phyloP scores from a whole-genome alignment of 2,797 vertebrate genomes.

The Anguilla pacifica region DNA sequence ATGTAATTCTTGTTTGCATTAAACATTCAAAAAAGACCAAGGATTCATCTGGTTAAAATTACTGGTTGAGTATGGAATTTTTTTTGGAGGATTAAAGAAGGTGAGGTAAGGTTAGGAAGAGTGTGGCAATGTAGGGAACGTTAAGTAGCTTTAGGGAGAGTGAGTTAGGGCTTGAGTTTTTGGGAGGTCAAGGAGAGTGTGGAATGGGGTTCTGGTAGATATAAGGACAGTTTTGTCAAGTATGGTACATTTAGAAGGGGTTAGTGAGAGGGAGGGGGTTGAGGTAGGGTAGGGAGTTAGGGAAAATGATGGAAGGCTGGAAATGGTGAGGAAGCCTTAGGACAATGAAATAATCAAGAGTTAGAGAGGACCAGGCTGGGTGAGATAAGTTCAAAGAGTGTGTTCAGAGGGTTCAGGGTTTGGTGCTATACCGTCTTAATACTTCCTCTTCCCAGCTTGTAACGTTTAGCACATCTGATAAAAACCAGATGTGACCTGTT shows the following conservation, averaged over 20 bases:
- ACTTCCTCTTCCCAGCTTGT: slow-evolving; percentile 14
- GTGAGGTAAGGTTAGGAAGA: neutral
- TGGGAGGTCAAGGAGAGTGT: neutral
- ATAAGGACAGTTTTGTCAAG: too few relatives aligned
- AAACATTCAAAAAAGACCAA: neutral
- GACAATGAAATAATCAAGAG: neutral
- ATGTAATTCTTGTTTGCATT: neutral
- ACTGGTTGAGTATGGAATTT: neutral
- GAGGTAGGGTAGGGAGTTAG: too few relatives aligned
- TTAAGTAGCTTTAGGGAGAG: neutral
- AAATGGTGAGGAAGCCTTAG: neutral
- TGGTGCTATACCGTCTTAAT: slow-evolving; percentile 62
- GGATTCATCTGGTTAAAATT: slow-evolving; percentile 18
- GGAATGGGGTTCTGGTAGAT: neutral
- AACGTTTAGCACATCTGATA: slow-evolving; percentile 51
- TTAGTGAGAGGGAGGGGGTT: too few relatives aligned
- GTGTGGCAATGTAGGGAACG: neutral
- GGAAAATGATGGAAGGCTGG: too few relatives aligned
- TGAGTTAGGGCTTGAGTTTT: neutral
- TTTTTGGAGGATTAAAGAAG: neutral
- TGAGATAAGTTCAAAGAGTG: neutral
- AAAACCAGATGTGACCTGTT: slow-evolving; percentile 65
- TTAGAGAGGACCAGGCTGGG: neutral
- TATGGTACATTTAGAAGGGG: too few relatives aligned
- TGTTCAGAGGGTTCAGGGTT: neutral